phyloP scores from a whole-genome alignment of 2,113 vertebrate genomes.

The Oryzias woworae region DNA sequence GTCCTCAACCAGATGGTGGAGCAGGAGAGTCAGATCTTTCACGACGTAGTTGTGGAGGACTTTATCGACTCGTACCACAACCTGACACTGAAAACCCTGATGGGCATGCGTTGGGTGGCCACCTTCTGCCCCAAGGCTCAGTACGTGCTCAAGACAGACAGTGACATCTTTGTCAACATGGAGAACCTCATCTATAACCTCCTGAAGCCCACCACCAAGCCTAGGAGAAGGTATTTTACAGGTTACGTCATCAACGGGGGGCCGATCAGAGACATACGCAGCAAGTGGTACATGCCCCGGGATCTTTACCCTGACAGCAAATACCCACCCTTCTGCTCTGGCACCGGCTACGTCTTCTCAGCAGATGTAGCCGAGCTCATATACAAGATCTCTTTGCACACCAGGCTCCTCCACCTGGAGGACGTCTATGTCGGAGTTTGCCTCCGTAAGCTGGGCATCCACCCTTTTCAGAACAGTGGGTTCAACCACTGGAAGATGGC shows the following conservation, averaged over 20 bases:
- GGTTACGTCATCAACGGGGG: constrained; percentile 97
- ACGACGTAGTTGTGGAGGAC: constrained; percentile 96
- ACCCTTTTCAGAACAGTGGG: constrained; percentile 98
- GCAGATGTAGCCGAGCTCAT: constrained; percentile 95
- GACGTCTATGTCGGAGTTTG: constrained; percentile 97
- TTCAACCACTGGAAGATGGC: constrained; percentile 99
- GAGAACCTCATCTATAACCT: constrained; percentile 97
- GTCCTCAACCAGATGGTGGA: constrained; percentile 98
- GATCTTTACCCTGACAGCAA: constrained; percentile 96
- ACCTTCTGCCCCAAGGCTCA: constrained; percentile 93
- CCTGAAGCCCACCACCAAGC: constrained; percentile 92
- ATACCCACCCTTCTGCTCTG: constrained; percentile 97
- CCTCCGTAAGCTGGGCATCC: constrained; percentile 93
- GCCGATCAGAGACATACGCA: constrained; percentile 94
- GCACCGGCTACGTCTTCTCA: constrained; percentile 97
- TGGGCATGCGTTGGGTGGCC: constrained; percentile 98
- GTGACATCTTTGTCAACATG: constrained; percentile 99
- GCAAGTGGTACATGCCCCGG: constrained; percentile 98
- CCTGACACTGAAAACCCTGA: constrained; percentile 94
- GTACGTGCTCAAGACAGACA: constrained; percentile 98
- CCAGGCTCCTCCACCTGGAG: constrained; percentile 95
- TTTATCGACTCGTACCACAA: constrained; percentile 98
- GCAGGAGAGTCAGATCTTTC: constrained; percentile 98
- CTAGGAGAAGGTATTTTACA: constrained; percentile 93
- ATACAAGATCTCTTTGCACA: constrained; percentile 95